Evolutionary conservation across 2,888 invertebrate species (phyloP), one percentile per base, ranked within the genome.

Genomic region (Spodoptera picta): DNA sequence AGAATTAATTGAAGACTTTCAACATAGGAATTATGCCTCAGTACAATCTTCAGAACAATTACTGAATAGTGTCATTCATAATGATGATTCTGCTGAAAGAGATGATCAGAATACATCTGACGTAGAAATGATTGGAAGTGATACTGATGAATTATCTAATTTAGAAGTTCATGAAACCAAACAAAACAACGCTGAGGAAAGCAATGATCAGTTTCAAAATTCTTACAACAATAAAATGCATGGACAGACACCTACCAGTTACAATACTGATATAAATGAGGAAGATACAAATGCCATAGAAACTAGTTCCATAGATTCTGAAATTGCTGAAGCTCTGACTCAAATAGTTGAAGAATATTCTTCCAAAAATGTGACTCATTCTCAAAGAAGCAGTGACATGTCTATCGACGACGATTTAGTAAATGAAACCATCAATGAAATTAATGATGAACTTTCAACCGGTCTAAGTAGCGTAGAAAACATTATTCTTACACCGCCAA

Each of bases 311-410:
- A 75, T 67, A 44, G 75, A 81, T 77, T 85, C 84, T 7, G 88
- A 90, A 70, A 82, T 88, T 60, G 91, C 91, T 42, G 89, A 90
- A 67, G 92, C 91, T 10, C 59, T 86, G 31, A 94, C 94, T 14
- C 93, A 93, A 86, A 75, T 92, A 5, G 81, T 94, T 52, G 87
- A 87, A 75, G 87, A 90, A 69, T 84, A 72, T 73, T 83, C 83
- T n/a, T 49, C 69, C 19, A 73, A 80, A 54, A 79, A 80, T 56
- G 55, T 69, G 31, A 69, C 65, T 24, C 66, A 60, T 69, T 64
- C 69, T 50, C 76, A 71, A 61, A 60, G 66, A 27, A 77, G 73
- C 52, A 74, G 65, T 56, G 81, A 80, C 54, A 85, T 84, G 69
- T 89, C 89, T 2, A 54, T 83, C 42, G 91, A 92, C 57, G 88